These are phyloP conservation scores for Mustela nigripes DNA, from an alignment of 2,113 vertebrate species.

Conservation along the genomic window DNA sequence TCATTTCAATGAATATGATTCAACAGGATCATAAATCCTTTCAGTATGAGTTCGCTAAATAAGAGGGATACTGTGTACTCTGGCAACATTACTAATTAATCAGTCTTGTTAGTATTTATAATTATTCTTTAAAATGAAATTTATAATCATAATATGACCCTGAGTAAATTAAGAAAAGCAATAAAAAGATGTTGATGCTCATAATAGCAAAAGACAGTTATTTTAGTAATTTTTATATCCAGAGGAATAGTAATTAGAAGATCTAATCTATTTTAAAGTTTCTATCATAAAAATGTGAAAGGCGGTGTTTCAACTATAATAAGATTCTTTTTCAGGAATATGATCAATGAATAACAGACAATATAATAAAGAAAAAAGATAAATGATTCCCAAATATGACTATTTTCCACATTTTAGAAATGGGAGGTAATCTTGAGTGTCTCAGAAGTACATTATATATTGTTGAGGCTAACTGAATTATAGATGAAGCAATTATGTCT, in stretches of 20 bases:
- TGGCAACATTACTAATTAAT: conserved; percentile 44
- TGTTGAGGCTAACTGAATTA: conserved; percentile 44
- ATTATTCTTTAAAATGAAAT: conserved; percentile 49
- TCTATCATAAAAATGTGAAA: conserved; percentile 43
- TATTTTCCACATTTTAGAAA: conserved; percentile 45
- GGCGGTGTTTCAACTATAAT: conserved; percentile 1
- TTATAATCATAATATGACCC: background rate
- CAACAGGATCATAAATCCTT: background rate
- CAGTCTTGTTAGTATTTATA: background rate
- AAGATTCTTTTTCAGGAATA: conserved; percentile 3
- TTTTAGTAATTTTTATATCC: conserved; percentile 33
- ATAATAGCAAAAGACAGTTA: background rate
- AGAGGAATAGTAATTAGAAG: conserved; percentile 27
- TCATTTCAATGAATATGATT: conserved; percentile 1
- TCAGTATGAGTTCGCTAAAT: background rate
- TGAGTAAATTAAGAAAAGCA: conserved; percentile 38
- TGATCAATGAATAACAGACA: conserved; percentile 40
- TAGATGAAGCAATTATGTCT: conserved; percentile 62
- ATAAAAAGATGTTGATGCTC: background rate
- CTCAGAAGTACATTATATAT: conserved; percentile 37
- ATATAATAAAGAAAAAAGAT: background rate
- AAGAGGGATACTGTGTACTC: background rate
- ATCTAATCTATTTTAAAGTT: background rate
- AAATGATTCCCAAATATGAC: conserved; percentile 35
- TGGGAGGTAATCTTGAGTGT: conserved; percentile 37